Conservation (phyloP, 1,140 invertebrate genomes). For the Drosophila sechellia region DNA sequence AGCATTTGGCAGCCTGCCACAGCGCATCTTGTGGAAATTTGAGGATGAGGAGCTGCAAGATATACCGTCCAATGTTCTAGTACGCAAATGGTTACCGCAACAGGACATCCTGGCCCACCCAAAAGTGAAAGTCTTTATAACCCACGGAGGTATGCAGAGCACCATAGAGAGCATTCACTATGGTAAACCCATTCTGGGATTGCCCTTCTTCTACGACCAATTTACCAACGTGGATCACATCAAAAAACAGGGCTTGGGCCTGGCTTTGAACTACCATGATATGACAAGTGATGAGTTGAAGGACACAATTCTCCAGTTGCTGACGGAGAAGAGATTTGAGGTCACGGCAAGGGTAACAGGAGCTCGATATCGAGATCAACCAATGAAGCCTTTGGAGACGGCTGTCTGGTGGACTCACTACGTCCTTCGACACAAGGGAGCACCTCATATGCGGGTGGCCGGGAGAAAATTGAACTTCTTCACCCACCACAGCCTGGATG, state of each 20-base stretch:
- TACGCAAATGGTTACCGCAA: constrained; percentile 86
- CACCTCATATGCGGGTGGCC: constrained; percentile 83
- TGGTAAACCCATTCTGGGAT: constrained; percentile 50
- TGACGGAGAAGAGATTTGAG: constrained; percentile 34
- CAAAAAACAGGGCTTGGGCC: constrained; percentile 85
- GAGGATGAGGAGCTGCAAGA: constrained; percentile 76
- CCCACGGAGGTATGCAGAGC: constrained; percentile 86
- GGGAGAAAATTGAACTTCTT: constrained; percentile 56
- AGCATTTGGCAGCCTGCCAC: constrained; percentile 51
- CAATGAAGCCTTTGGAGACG: constrained; percentile 85
- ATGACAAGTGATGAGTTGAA: constrained; percentile 16
- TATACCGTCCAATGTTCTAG: constrained; percentile 87
- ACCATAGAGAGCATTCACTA: constrained; percentile 85
- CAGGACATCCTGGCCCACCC: constrained; percentile 85
- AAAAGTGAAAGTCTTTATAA: constrained; percentile 86
- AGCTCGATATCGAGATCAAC: constrained; percentile 85
- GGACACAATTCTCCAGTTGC: constrained; percentile 14
- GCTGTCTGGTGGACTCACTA: constrained; percentile 88
- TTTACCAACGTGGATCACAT: constrained; percentile 50
- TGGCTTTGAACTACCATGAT: constrained; percentile 30
- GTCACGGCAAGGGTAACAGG: constrained; percentile 75
- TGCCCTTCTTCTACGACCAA: constrained; percentile 64
- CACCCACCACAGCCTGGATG: constrained; percentile 53
- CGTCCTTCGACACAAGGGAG: constrained; percentile 80
- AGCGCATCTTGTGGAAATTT: constrained; percentile 86